A percentile compares a stretch with the other conserved stretches of the same genome.
Conservation (phyloP, 92 coral and sea anemone species). For the Heteractis magnifica region DNA sequence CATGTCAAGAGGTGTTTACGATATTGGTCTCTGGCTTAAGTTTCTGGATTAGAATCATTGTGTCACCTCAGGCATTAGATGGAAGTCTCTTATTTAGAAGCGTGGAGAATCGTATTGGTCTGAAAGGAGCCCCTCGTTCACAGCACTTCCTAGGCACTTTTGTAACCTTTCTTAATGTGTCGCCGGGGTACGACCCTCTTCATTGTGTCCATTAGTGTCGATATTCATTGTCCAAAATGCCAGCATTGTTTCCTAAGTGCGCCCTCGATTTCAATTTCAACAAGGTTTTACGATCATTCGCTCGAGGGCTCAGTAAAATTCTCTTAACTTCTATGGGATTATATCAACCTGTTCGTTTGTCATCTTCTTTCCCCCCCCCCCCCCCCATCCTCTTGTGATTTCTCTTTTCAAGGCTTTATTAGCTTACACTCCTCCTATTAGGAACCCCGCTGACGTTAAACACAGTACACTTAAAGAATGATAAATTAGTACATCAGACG, state of each 20-base stretch:
- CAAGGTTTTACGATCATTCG: background rate
- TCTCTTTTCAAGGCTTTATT: no score
- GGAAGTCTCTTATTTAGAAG: background rate
- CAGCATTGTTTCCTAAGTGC: conserved; percentile 2
- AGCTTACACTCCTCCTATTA: background rate
- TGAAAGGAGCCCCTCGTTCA: background rate
- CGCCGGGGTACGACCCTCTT: background rate
- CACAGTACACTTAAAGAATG: background rate
- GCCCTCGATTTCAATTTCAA: background rate
- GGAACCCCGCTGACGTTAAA: conserved; percentile 5
- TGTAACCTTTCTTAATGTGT: background rate
- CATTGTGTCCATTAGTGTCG: background rate
- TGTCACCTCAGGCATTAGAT: background rate
- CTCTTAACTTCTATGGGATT: no score
- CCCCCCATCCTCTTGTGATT: no score
- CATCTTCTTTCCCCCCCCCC: no score
- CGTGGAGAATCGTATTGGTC: conserved; percentile 3
- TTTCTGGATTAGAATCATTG: background rate
- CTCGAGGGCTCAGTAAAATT: no score
- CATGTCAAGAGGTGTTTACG: background rate
- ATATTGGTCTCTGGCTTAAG: background rate
- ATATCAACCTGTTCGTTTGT: no score
- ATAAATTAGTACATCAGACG: background rate
- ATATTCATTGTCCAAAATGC: background rate
- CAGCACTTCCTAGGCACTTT: background rate